These are phyloP conservation scores for Phrynosoma platyrhinos DNA, from an alignment of 2,113 vertebrate genomes.

Conservation along the genomic window DNA sequence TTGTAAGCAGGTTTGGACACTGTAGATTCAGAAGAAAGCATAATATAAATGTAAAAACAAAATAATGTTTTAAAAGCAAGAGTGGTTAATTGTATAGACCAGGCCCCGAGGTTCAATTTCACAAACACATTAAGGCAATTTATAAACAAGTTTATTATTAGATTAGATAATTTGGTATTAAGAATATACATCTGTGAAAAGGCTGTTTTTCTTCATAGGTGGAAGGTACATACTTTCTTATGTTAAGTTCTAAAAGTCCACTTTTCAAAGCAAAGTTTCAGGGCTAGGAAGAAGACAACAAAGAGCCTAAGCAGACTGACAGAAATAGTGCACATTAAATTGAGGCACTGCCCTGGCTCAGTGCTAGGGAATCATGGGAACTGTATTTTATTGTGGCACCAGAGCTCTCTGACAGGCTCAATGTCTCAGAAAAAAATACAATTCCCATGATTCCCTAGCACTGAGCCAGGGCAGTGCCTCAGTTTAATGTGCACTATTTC, in stretches of 20 bases:
- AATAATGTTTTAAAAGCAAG: neutral
- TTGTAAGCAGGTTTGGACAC: neutral
- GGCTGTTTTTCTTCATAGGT: neutral
- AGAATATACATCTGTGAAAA: neutral
- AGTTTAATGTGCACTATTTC: too few relatives aligned
- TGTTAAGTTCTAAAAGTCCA: neutral
- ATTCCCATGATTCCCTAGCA: too few relatives aligned
- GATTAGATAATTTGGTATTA: neutral
- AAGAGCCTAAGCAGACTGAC: too few relatives aligned
- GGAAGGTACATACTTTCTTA: neutral
- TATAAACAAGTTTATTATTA: neutral
- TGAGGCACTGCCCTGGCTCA: too few relatives aligned
- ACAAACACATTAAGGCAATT: neutral
- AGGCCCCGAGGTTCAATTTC: neutral
- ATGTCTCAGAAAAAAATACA: too few relatives aligned
- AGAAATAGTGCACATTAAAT: too few relatives aligned
- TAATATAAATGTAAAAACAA: neutral
- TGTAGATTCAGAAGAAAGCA: neutral
- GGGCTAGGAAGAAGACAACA: neutral
- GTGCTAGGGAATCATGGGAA: too few relatives aligned
- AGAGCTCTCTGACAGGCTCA: too few relatives aligned
- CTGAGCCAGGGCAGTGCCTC: too few relatives aligned
- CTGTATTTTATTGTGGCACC: too few relatives aligned
- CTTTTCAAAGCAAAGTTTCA: neutral
- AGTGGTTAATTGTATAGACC: neutral